Conservation (phyloP, 1,140 invertebrate species). For the Hycleus cichorii region DNA sequence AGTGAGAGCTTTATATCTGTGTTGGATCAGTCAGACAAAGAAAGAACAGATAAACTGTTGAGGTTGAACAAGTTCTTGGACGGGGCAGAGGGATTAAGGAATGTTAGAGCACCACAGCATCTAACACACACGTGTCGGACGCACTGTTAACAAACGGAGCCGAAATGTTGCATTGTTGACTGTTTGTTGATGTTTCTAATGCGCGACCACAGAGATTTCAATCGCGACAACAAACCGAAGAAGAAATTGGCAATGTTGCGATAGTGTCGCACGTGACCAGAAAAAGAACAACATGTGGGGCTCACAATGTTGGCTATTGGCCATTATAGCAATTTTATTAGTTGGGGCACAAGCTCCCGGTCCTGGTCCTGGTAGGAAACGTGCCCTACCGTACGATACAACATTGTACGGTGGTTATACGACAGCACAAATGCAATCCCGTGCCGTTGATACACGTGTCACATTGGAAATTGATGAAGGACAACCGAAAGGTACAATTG, state of each 20-base stretch:
- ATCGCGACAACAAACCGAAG: constrained; percentile 13
- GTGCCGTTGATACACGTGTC: constrained; percentile 76
- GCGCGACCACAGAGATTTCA: constrained; percentile 14
- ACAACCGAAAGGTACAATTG: constrained; percentile 68
- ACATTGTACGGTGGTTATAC: constrained; percentile 35
- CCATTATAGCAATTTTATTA: constrained; percentile 20
- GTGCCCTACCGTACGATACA: constrained; percentile 36
- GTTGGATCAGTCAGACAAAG: constrained; percentile 9
- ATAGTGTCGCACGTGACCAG: constrained; percentile 8
- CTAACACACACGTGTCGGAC: constrained; percentile 34
- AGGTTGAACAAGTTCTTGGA: constrained; percentile 37
- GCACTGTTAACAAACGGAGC: constrained; percentile 19
- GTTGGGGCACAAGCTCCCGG: constrained; percentile 38
- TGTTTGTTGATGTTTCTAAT: constrained; percentile 6
- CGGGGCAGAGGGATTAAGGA: constrained; percentile 36
- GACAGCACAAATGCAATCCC: constrained; percentile 68
- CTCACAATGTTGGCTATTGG: constrained; percentile 15
- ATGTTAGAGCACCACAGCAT: constrained; percentile 38
- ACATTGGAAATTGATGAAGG: constrained; percentile 79
- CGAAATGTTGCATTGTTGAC: constrained; percentile 18
- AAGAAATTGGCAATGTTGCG: constrained; percentile 4
- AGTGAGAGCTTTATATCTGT: constrained; percentile 30
- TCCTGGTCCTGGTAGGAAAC: constrained; percentile 35
- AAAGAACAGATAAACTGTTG: constrained; percentile 27
- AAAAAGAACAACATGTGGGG: constrained; percentile 16